Base-by-base conservation (phyloP, 2,113 vertebrate species). In the Oreotragus oreotragus region DNA sequence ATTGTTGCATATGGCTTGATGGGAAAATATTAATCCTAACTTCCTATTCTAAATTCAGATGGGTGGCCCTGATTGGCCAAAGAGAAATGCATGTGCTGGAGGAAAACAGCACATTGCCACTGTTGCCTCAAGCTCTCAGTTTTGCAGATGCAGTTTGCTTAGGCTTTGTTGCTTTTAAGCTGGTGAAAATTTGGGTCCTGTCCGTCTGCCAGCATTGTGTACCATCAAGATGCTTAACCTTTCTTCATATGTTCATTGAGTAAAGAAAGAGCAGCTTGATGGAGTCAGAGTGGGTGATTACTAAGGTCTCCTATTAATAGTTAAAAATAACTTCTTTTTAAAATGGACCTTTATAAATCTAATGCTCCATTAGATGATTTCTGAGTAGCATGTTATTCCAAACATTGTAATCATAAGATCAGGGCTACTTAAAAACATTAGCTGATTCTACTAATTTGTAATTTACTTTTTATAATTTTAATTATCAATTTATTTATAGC, bases 401-500 rank as follows among this genome's bases (percentile, higher is more conserved):
- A 92, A 92, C 19, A 57, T 90, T 93, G 95, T 93, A 81, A 53
- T 96, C 28, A 43, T 53, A 88, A 85, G 45, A 53, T 92, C 30
- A 77, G n/a, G 87, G 21, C 76, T n/a, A 88, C n/a, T 57, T 70
- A 62, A 97, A 92, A 93, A 51, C 25, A 81, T 80, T 70, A 51
- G 43, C 57, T 91, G n/a, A 64, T 80, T 92, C 25, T 96, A 28
- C 36, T 45, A 21, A 17, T 89, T 92, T 62, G 1, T 73, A 64
- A 83, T 80, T 96, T 94, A 19, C 60, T 96, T 58, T 58, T 27
- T 76, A 76, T 76, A 76, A 27, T 27, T 76, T 55, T 95, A 91
- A n/a, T 73, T 90, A 33, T 30, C 79, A 92, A 77, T 93, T 93
- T 91, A 80, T 95, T 85, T 85, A 51, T 91, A 90, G 36, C 27